Base-by-base conservation (phyloP, 2,797 vertebrate genomes). In the Sebastes miniatus region DNA sequence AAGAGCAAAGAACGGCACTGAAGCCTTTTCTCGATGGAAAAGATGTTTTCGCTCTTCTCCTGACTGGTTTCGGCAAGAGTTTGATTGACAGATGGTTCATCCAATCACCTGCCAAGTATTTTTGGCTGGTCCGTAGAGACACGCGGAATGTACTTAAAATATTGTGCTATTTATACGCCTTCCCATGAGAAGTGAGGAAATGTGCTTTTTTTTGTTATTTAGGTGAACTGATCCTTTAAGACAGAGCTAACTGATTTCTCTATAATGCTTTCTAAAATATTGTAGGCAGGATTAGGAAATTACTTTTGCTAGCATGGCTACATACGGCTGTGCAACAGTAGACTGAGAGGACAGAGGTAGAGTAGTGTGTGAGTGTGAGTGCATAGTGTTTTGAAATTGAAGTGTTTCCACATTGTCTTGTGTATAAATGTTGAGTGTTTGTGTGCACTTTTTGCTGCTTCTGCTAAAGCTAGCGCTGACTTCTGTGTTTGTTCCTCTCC, bases 391-490 rank as follows among this genome's bases (percentile, higher is more conserved):
- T 29, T 81, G 54, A 66, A 71, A 56, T 57, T 64, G 4, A 43
- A 43, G 0, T 39, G 11, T 62, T 43, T 74, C 24, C 11, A 24
- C 27, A 5, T 68, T 61, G 43, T 66, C 10, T 47, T 22, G 14
- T 85, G 47, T 74, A 11, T 77, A 63, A 29, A 59, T 78, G 63
- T 76, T 68, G 16, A 52, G 9, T 82, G 68, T 65, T 32, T 79
- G 59, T 54, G 0, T 63, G 39, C 5, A 47, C 3, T 3, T 61
- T 43, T 32, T 43, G 29, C 47, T 16, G 1, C 69, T 74, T 77
- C 65, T 75, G 50, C 86, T 67, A 65, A 84, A 80, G 39, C 50
- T 0, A 25, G 18, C n/a, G 11, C 83, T 94, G 81, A 95, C 79
- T 27, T 36, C 1, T 73, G 47, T 85, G 24, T 86, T n/a, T 86